phyloP scores from a whole-genome alignment of 2,113 vertebrate genomes.

The Tyrannus savana region DNA sequence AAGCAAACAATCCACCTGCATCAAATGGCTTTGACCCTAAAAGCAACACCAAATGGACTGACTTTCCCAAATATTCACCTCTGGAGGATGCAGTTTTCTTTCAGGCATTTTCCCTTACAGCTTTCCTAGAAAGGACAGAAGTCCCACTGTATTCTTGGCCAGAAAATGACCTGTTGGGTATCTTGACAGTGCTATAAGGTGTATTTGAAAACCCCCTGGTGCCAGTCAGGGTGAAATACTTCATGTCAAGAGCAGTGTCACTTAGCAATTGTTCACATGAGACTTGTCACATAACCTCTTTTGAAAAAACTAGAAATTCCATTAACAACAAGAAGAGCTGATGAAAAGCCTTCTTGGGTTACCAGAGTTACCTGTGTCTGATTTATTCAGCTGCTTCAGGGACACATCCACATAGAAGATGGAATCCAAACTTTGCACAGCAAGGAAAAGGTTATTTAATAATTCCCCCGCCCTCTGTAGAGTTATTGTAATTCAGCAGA shows the following conservation, averaged over 20 bases:
- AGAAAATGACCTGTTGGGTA: slow-evolving; percentile 24
- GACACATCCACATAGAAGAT: neutral
- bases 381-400: slow-evolving; percentile 17
- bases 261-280: slow-evolving; percentile 46
- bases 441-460: neutral
- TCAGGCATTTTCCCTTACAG: neutral
- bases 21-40: neutral
- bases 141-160: neutral
- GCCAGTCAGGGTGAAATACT: slow-evolving; percentile 33
- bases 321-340: slow-evolving; percentile 37
- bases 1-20: neutral
- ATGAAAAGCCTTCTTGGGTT: slow-evolving; percentile 47
- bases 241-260: slow-evolving; percentile 39
- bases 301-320: slow-evolving; percentile 22
- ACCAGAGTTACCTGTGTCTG: slow-evolving; percentile 22
- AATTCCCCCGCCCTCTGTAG: accelerated
- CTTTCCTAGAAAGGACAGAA: neutral
- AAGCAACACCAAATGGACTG: neutral
- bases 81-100: neutral
- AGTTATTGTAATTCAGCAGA: neutral
- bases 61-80: neutral
- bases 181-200: neutral
- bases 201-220: slow-evolving; percentile 14
- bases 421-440: neutral
- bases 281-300: slow-evolving; percentile 12